Evolutionary conservation across 2,888 invertebrate species (phyloP).

Genomic region (Caenorhabditis sp.): DNA sequence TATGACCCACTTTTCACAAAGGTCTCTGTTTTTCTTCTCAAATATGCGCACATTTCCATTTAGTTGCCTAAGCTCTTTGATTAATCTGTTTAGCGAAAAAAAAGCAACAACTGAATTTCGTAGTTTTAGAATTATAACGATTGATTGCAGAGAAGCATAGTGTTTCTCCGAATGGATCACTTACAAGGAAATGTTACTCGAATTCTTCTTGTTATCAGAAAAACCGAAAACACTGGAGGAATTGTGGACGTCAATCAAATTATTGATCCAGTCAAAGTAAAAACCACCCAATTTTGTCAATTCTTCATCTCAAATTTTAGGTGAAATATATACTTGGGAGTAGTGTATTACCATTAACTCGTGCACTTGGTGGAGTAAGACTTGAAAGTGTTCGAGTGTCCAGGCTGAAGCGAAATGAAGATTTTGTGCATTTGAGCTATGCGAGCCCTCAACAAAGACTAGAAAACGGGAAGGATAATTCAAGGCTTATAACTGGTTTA

Average conservation of each 20-base stretch:
- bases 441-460: slow-evolving; percentile 20
- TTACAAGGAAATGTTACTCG: slow-evolving; percentile 55
- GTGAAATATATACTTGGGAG: slow-evolving; percentile 62
- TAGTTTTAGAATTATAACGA: neutral
- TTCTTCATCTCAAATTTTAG: slow-evolving; percentile 41
- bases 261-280: slow-evolving; percentile 55
- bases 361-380: slow-evolving; percentile 66
- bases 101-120: neutral
- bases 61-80: neutral
- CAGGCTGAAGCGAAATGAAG: slow-evolving; percentile 28
- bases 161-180: slow-evolving; percentile 62
- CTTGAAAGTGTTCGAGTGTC: slow-evolving; percentile 57
- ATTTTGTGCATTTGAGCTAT: slow-evolving; percentile 8
- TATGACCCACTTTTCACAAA: slow-evolving; percentile 51
- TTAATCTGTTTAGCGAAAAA: too few species aligned
- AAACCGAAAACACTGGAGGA: slow-evolving; percentile 32
- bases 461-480: slow-evolving; percentile 41
- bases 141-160: slow-evolving; percentile 55
- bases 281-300: too few species aligned
- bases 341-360: slow-evolving; percentile 57
- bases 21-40: slow-evolving; percentile 6
- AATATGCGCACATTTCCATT: neutral
- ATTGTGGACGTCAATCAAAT: slow-evolving; percentile 31
- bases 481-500: slow-evolving; percentile 43
- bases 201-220: slow-evolving; percentile 60